These are phyloP conservation scores for Yponomeuta cagnagella DNA, from an alignment of 2,888 invertebrate genomes.

Conservation along the genomic window DNA sequence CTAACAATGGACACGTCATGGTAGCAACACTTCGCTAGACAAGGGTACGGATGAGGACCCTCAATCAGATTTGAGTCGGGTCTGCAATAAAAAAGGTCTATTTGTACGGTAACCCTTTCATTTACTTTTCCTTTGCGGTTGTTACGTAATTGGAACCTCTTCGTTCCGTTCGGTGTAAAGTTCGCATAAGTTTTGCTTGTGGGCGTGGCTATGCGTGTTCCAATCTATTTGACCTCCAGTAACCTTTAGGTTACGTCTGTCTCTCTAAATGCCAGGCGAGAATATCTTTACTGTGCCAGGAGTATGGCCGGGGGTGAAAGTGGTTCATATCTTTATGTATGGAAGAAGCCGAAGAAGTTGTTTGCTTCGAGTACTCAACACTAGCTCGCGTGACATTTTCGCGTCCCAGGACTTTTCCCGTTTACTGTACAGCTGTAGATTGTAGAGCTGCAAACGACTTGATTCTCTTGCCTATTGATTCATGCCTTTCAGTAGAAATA, in stretches of 20 bases:
- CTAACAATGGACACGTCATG: conserved; percentile 4
- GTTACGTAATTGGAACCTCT: neutral
- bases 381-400: neutral
- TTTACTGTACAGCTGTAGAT: neutral
- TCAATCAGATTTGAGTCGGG: neutral
- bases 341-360: neutral
- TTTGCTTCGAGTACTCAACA: neutral
- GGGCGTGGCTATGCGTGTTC: conserved; percentile 50
- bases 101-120: neutral
- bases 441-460: neutral
- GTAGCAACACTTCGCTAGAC: neutral
- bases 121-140: neutral
- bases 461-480: neutral
- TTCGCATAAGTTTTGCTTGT: conserved; percentile 18
- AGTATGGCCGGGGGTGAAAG: neutral
- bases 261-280: conserved; percentile 3
- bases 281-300: neutral
- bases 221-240: conserved; percentile 36
- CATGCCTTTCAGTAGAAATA: neutral
- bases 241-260: conserved; percentile 20
- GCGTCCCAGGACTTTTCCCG: neutral
- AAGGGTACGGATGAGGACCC: neutral
- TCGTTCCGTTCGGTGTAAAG: neutral
- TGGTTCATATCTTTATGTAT: neutral
- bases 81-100: neutral